Evolutionary conservation across 1,140 invertebrate genomes (phyloP).

Genomic region (Pseudomyrmex sp.): DNA sequence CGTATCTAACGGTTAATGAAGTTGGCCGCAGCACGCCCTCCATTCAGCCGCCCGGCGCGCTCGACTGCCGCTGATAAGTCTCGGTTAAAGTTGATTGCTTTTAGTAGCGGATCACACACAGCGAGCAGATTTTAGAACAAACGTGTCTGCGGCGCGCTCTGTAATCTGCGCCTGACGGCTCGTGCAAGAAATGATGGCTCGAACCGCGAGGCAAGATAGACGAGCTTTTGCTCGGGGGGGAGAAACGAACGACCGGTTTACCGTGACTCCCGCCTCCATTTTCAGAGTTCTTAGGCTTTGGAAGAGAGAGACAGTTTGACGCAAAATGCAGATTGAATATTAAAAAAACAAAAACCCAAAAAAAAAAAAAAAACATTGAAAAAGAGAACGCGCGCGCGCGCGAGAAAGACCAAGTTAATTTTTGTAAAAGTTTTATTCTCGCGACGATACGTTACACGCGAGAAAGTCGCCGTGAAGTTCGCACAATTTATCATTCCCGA

Average conservation of each 20-base stretch:
- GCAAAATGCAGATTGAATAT: not conserved
- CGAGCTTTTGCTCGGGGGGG: constrained; percentile 19
- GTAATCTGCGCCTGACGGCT: constrained; percentile 70
- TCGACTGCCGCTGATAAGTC: constrained; percentile 53
- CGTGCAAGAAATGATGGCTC: constrained; percentile 53
- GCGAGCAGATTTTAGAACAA: constrained; percentile 54
- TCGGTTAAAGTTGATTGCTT: constrained; percentile 60
- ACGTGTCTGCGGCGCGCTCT: constrained; percentile 51
- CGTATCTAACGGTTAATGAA: constrained; percentile 56
- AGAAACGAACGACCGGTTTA: constrained; percentile 22
- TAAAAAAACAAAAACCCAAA: not conserved
- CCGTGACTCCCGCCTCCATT: not conserved
- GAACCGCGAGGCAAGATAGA: constrained; percentile 41
- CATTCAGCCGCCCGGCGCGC: constrained; percentile 34
- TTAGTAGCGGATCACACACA: constrained; percentile 13
- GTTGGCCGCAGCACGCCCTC: constrained; percentile 10
- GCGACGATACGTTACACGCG: not conserved
- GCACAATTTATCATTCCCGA: constrained; percentile 37
- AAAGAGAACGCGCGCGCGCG: not conserved
- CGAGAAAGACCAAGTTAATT: not conserved
- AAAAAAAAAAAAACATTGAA: too few relatives aligned
- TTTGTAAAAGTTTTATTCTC: not conserved
- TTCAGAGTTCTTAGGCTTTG: not conserved
- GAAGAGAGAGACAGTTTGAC: not conserved
- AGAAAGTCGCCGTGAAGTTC: not conserved